These are phyloP conservation scores for Lepidurus packardi DNA, from an alignment of 1,140 invertebrate genomes.

Conservation along the genomic window DNA sequence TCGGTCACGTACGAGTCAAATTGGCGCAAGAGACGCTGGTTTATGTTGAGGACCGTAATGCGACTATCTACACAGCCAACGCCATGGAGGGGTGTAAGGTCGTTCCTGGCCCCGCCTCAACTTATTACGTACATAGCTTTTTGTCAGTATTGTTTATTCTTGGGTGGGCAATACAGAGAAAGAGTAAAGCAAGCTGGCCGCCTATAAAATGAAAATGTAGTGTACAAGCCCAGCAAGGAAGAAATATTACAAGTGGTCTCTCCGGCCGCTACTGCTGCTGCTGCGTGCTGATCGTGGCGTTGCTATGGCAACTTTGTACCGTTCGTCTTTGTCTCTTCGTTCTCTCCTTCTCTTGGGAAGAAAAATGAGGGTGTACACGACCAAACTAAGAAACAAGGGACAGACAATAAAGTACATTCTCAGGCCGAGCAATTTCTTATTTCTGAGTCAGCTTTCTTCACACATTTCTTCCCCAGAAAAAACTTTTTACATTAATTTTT, in stretches of 20 bases:
- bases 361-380: background rate
- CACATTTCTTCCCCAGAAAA: background rate
- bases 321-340: background rate
- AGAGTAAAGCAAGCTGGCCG: too few relatives aligned
- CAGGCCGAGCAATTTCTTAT: background rate
- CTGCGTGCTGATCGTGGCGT: conserved; percentile 4
- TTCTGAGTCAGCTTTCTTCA: background rate
- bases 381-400: background rate
- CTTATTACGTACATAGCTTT: too few relatives aligned
- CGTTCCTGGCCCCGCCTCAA: too few relatives aligned
- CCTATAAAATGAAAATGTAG: background rate
- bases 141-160: too few relatives aligned
- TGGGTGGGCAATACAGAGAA: too few relatives aligned
- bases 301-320: background rate
- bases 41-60: too few relatives aligned
- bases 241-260: conserved; percentile 15
- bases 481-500: too few relatives aligned
- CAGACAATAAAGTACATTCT: background rate
- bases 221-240: background rate
- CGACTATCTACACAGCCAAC: too few relatives aligned
- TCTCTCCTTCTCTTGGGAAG: background rate
- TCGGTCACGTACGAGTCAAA: too few relatives aligned
- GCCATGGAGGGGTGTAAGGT: too few relatives aligned
- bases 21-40: too few relatives aligned
- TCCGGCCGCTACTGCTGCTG: background rate